Evolutionary conservation across 2,888 invertebrate species (phyloP).

Genomic region (Eudasyphora cyanicolor): DNA sequence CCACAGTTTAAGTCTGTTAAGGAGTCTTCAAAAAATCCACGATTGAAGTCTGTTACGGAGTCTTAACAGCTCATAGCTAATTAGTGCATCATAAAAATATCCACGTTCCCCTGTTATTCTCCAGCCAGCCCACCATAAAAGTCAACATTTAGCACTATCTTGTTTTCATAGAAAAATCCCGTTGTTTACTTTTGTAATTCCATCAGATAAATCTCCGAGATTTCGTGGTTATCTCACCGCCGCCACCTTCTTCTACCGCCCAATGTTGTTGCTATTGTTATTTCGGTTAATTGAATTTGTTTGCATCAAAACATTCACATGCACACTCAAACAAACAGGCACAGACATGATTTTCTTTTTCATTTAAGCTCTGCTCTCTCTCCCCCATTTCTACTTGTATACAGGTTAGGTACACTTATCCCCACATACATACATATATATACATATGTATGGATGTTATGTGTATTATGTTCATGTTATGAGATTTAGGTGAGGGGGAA

Average conservation of each 20-base stretch:
- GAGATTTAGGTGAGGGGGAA: not conserved
- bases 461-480: not conserved
- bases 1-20: too few species aligned
- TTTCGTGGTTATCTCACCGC: not conserved
- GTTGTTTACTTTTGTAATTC: not conserved
- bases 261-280: not conserved
- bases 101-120: too few species aligned
- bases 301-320: not conserved
- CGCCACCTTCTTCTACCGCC: not conserved
- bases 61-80: too few species aligned
- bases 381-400: too few species aligned
- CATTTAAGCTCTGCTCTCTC: not conserved
- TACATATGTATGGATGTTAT: too few species aligned
- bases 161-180: not conserved
- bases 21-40: too few species aligned
- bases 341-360: not conserved
- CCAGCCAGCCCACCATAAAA: too few species aligned
- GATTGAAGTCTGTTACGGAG: too few species aligned
- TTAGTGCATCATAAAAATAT: too few species aligned
- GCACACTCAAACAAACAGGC: too few species aligned
- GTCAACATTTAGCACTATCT: not conserved
- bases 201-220: not conserved
- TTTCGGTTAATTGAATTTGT: constrained; percentile 33
- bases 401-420: not conserved
- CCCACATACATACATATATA: not conserved